Conservation (phyloP, 1,140 invertebrate genomes). For the Lucilia cuprina region DNA sequence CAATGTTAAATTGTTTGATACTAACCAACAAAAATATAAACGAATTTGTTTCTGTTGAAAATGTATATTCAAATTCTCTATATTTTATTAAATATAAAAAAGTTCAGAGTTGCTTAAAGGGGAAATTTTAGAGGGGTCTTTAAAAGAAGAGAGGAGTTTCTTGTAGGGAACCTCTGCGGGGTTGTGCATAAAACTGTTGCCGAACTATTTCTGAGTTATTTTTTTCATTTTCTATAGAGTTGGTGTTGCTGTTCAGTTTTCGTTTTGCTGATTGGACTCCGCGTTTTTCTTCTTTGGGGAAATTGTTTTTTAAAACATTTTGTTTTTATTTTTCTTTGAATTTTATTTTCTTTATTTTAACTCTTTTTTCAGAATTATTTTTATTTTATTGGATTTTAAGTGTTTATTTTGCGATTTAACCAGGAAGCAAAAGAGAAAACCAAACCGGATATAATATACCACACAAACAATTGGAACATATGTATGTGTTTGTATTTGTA, state of each 20-base stretch:
- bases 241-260: not conserved
- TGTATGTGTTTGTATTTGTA: no score
- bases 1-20: not conserved
- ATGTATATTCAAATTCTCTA: not conserved
- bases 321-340: not conserved
- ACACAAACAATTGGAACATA: no score
- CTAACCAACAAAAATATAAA: not conserved
- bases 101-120: no score
- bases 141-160: no score
- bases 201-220: not conserved
- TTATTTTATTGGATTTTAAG: conserved; percentile 10
- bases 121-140: no score
- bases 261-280: not conserved
- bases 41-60: not conserved
- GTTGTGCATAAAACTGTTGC: no score
- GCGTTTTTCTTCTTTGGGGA: not conserved
- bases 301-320: not conserved
- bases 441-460: not conserved
- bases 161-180: no score
- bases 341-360: not conserved
- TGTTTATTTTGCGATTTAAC: not conserved
- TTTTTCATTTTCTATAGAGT: not conserved
- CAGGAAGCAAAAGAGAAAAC: not conserved
- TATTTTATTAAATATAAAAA: no score
- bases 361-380: not conserved